Base-by-base conservation (phyloP, 2,113 vertebrate species). In the Eidolon helvum region DNA sequence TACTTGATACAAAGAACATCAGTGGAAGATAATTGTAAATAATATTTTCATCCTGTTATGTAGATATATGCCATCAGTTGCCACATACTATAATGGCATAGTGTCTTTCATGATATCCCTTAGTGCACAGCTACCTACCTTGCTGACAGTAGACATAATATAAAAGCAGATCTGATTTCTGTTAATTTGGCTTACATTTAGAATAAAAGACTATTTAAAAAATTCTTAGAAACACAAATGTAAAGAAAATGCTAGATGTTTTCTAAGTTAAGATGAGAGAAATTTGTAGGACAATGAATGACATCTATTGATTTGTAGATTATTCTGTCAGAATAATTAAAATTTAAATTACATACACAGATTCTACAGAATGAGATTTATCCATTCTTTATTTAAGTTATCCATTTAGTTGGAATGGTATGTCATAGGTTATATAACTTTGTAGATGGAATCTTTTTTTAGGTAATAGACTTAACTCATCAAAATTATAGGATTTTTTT, bases 111-210 rank as follows among this genome's bases (percentile, higher is more conserved):
- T n/a, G 15, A 63, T 11, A 88, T n/a, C 22, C 50, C 15, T 50
- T 59, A 74, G 26, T 75, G 75, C 11, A 53, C 38, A 66, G 45
- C 12, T 78, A 24, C 65, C 12, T 78, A 24, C 65, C 12, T 91
- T 95, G 24, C 10, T 91, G n/a, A 26, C 71, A 61, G 38, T 66
- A 61, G 3, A 72, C 9, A 15, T 35, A 78, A 87, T 84, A 14
- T 68, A 83, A 93, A 96, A 95, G 28, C 68, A 95, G 48, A 48
- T 85, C 43, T 55, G 10, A 77, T 80, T 77, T 87, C 57, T 95
- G 26, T 55, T 87, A 79, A 38, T 87, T 79, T 93, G 78, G 30
- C 33, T 74, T 91, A 74, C 3, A 55, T 48, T 93, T 85, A 93
- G 57, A 68, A 33, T 95, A 87, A 69, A 69, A 89, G 40, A 88